phyloP scores from a whole-genome alignment of 2,888 invertebrate genomes.

The Agapostemon virescens region DNA sequence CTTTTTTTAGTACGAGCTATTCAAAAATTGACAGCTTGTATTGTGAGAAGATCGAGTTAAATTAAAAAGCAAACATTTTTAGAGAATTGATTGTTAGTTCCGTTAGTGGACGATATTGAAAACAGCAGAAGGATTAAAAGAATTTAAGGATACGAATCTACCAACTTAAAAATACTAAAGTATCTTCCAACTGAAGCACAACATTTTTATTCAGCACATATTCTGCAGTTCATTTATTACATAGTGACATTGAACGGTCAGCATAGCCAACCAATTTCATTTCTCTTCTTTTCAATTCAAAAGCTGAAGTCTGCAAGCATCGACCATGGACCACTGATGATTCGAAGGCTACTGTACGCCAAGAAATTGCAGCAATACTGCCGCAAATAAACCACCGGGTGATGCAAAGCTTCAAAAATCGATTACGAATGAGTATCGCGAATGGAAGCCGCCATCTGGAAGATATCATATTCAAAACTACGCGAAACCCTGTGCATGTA shows the following conservation, averaged over 20 bases:
- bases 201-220: neutral
- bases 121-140: no score
- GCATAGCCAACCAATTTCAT: neutral
- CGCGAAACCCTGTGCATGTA: neutral
- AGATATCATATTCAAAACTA: neutral
- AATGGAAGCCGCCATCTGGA: neutral
- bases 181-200: neutral
- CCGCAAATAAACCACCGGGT: neutral
- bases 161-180: no score
- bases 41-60: no score
- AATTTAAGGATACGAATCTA: no score
- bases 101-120: neutral
- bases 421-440: slow-evolving; percentile 2
- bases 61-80: neutral
- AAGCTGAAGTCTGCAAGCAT: neutral
- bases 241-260: neutral
- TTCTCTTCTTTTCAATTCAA: neutral
- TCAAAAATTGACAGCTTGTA: neutral
- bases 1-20: neutral
- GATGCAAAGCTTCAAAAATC: slow-evolving; percentile 3
- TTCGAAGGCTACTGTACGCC: neutral
- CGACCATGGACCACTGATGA: neutral
- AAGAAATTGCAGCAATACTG: slow-evolving; percentile 1
- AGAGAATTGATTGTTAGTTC: neutral
- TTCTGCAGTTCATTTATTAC: neutral